Base-by-base conservation (phyloP, 1,140 invertebrate species). In the Leptestheria dahalacensis region DNA sequence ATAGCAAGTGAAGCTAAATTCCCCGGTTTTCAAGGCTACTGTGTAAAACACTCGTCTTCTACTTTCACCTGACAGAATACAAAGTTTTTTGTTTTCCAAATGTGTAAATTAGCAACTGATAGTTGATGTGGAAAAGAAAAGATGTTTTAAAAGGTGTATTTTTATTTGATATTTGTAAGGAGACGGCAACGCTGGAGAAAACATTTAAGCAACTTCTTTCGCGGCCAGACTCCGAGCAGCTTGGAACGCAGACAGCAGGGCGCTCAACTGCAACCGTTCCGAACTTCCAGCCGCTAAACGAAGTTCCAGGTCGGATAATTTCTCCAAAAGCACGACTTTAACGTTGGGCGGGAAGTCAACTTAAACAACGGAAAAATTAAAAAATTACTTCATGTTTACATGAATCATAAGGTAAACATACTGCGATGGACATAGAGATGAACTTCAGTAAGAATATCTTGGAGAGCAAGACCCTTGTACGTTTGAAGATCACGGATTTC, bases 391-490 rank as follows among this genome's bases (percentile, higher is more conserved):
- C n/a, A n/a, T n/a, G n/a, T n/a, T n/a, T n/a, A 26, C 12, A 58
- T 23, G 3, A 55, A 57, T 57, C 15, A 1, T 20, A 61, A 61
- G 3, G 60, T n/a, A 11, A 20, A 79, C 79, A 77, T 79, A 94
- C 91, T 82, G 81, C 84, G 80, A 72, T 92, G 88, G 58, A 94
- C 78, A 67, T 83, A 84, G 20, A 77, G 70, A 72, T 95, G 91
- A 24, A 95, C 71, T 74, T 96, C 90, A 21, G 88, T 86, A 28
- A 96, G 68, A 67, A 96, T 92, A 69, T 97, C 93, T 64, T 83
- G 81, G 6, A 96, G 73, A 1, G 93, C 91, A 48, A 95, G 74
- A 10, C 92, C 91, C 77, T 94, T 94, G 0, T 80, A 73, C 24
- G 82, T 80, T 74, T 96, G 91, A 33, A 95, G 68, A 66, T 85